Evolutionary conservation across 2,797 vertebrate species (phyloP), one percentile per base, ranked within the genome.

Genomic region (Clarias laeviceps): DNA sequence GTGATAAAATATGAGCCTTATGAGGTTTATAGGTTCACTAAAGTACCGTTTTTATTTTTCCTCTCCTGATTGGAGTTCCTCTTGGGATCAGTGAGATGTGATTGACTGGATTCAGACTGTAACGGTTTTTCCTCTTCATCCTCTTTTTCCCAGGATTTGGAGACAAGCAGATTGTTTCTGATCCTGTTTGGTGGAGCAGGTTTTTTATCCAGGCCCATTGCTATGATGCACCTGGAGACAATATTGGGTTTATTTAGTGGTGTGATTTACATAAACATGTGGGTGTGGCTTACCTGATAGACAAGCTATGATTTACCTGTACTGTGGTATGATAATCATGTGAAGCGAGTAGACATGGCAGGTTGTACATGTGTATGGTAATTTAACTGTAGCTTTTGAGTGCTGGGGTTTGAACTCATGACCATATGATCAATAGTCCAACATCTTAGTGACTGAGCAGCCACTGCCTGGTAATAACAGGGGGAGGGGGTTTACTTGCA

Each of bases 201-300:
- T 85, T 96, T 97, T 90, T 95, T 98, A 92, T 98, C 97, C 90
- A 97, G 90, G 20, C 95, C 96, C 96, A 97, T 95, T 0, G 96
- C 95, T 87, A 97, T 94, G 84, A 99, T 97, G 90, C 98, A 99
- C 90, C 98, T 99, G 72, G 69, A 85, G 70, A 87, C 66, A 77
- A 62, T 4, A 73, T 18, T 82, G 24, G 64, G 59, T 62, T 45
- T 45, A 80, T 80, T 64, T 45, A 64, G 12, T 2, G 22, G 57
- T 37, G 32, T 78, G 18, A 5, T 59, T 59, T 59, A 14, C 2
- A 2, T 62, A n/a, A 7, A 62, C 11, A 14, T 40, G n/a, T 14
- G 24, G 4, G 57, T 62, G 12, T 40, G 8, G 4, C 8, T 77
- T 32, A 57, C 54, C 8, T 57, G 59, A 32, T 45, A 22, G 29